These are phyloP conservation scores for Spilarctia lutea DNA, from an alignment of 2,888 invertebrate genomes.

Conservation along the genomic window DNA sequence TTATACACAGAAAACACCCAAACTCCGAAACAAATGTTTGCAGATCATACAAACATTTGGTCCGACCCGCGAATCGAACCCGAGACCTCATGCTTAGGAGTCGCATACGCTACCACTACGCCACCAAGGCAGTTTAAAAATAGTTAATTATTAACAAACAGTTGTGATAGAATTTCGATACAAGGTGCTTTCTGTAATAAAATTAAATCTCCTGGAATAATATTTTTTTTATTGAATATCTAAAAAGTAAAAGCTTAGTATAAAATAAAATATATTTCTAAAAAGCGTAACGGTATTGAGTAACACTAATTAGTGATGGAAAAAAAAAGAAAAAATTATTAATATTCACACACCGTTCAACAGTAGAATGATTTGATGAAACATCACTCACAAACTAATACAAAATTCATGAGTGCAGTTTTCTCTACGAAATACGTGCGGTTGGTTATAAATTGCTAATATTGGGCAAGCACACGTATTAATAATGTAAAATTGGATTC, in stretches of 20 bases:
- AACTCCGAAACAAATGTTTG: no score
- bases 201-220: background rate
- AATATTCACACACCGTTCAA: conserved; percentile 17
- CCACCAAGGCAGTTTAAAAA: no score
- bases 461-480: conserved; percentile 11
- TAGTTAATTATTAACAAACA: no score
- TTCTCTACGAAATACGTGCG: conserved; percentile 21
- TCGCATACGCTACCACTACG: no score
- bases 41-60: no score
- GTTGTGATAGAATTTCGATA: background rate
- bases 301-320: background rate
- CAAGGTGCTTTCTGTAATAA: background rate
- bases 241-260: background rate
- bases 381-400: conserved; percentile 10
- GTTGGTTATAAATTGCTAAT: conserved; percentile 11
- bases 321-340: background rate
- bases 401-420: conserved; percentile 17
- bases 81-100: no score
- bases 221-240: background rate
- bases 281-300: background rate
- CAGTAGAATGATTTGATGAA: conserved; percentile 16
- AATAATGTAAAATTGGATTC: conserved; percentile 12
- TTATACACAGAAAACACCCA: no score
- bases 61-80: no score
- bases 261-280: background rate